Conservation (phyloP, 2,113 vertebrate genomes). For the Sminthopsis crassicaudata region DNA sequence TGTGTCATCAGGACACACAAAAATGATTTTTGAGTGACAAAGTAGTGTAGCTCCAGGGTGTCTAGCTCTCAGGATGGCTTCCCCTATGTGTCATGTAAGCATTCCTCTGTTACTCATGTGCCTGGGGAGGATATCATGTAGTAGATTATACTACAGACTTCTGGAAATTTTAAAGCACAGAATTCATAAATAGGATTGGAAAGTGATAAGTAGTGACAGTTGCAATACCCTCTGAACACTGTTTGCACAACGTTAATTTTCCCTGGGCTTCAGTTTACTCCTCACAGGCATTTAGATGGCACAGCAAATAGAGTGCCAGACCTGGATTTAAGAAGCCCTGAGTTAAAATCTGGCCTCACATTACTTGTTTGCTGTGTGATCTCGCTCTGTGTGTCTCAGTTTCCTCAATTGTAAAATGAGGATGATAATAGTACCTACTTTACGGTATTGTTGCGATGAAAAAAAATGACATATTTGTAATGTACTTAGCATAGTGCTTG, state of each 20-base stretch:
- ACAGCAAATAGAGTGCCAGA: neutral
- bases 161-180: neutral
- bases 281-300: neutral
- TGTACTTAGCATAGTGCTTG: neutral
- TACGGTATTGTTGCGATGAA: neutral
- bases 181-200: neutral
- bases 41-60: neutral
- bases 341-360: neutral
- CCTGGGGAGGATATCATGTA: neutral
- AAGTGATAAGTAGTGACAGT: neutral
- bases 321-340: neutral
- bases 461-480: neutral
- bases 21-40: neutral
- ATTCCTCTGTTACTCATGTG: neutral
- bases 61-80: neutral
- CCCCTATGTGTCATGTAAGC: neutral
- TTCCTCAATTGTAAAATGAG: neutral
- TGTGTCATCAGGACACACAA: neutral
- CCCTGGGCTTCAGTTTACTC: neutral
- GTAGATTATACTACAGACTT: neutral
- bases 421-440: neutral
- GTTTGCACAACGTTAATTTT: neutral
- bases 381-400: neutral
- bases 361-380: neutral
- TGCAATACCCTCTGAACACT: neutral